Conservation (phyloP, 2,888 invertebrate species). For the Brachyptera putata region DNA sequence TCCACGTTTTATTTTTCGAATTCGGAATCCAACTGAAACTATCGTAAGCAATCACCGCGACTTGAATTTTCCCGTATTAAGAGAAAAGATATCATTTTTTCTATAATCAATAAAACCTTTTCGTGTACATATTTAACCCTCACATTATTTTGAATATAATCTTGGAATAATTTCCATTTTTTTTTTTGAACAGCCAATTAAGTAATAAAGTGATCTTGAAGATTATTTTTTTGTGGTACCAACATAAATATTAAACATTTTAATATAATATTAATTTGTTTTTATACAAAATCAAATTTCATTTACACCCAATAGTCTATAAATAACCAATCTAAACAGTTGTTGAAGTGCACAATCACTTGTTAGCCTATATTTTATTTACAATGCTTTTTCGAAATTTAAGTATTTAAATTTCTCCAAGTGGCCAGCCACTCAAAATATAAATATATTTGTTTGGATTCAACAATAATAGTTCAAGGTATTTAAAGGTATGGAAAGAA, state of each 20-base stretch:
- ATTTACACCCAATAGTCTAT: neutral
- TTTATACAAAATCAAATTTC: neutral
- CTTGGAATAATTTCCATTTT: too few species aligned
- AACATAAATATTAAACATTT: neutral
- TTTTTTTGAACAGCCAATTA: too few species aligned
- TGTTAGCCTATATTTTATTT: constrained; percentile 8
- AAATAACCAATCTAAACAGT: neutral
- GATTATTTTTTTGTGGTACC: neutral
- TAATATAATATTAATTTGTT: constrained; percentile 1
- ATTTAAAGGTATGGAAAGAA: constrained; percentile 13
- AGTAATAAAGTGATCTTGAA: too few species aligned
- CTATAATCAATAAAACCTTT: neutral
- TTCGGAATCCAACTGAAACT: constrained; percentile 9
- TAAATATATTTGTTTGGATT: constrained; percentile 18
- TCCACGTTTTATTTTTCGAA: neutral
- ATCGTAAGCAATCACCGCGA: neutral
- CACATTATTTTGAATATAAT: neutral
- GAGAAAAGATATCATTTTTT: neutral
- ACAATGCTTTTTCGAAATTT: constrained; percentile 19
- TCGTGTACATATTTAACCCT: neutral
- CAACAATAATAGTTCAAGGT: constrained; percentile 13
- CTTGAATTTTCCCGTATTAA: neutral
- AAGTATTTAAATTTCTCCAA: too few species aligned
- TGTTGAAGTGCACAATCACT: constrained; percentile 11
- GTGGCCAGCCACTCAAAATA: constrained; percentile 28